phyloP scores from a whole-genome alignment of 2,888 invertebrate genomes.

The Conomelus anceps region DNA sequence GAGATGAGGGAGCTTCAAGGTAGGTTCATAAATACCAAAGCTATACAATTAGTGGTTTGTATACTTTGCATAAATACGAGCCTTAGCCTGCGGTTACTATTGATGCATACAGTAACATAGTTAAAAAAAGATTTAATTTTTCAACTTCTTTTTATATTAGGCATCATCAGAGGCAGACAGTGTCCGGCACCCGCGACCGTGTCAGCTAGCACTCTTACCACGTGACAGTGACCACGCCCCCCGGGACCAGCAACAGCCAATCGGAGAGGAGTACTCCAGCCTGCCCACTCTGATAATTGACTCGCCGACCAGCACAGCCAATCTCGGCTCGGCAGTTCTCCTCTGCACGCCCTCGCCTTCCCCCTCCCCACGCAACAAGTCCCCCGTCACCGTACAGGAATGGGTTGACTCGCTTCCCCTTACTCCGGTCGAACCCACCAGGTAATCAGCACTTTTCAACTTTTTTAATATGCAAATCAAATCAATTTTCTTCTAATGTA shows the following conservation, averaged over 20 bases:
- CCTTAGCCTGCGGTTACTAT: neutral
- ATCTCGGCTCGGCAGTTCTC: neutral
- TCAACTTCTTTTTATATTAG: neutral
- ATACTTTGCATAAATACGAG: no score
- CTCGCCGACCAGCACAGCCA: neutral
- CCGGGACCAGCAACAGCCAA: neutral
- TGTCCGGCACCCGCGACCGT: constrained; percentile 18
- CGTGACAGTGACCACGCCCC: neutral
- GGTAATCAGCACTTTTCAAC: no score
- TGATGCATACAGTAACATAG: neutral
- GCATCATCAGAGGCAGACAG: constrained; percentile 22
- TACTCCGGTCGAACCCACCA: constrained; percentile 24
- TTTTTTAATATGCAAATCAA: neutral
- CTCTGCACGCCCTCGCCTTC: constrained; percentile 20
- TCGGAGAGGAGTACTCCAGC: neutral
- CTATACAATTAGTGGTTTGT: no score
- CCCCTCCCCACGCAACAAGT: constrained; percentile 42
- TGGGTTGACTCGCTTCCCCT: constrained; percentile 65
- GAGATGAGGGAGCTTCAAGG: no score
- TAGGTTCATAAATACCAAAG: no score
- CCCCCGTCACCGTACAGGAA: constrained; percentile 60
- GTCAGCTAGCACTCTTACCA: constrained; percentile 15
- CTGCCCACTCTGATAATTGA: constrained; percentile 6
- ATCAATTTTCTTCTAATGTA: neutral
- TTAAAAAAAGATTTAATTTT: neutral